Conservation (phyloP, 64 coral and sea anemone genomes). For the Pachyseris speciosa region DNA sequence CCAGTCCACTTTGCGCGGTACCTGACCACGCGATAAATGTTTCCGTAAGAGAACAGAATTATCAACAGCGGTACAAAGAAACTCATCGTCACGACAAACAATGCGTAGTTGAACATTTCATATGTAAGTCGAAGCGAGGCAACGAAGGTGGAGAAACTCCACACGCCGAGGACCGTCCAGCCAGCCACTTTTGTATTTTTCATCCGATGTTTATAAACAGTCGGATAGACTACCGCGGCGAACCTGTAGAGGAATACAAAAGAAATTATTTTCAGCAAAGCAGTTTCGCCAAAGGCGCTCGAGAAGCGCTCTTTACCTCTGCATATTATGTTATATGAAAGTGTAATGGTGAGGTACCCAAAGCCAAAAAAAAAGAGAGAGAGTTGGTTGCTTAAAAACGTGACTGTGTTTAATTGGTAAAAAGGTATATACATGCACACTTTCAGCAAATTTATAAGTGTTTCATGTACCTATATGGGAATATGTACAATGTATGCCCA, state of each 20-base stretch:
- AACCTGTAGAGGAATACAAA: conserved; percentile 58
- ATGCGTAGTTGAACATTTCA: conserved; percentile 45
- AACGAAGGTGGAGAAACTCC: conserved; percentile 56
- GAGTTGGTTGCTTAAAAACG: no score
- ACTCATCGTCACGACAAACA: conserved; percentile 65
- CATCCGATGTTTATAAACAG: conserved; percentile 70
- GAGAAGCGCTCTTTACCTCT: no score
- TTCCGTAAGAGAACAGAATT: conserved; percentile 72
- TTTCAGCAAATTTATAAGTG: no score
- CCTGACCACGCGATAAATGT: conserved; percentile 81
- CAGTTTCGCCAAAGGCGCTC: background rate
- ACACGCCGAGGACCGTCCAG: conserved; percentile 66
- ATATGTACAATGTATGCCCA: no score
- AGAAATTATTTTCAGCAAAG: background rate
- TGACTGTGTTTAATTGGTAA: no score
- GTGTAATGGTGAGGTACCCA: no score
- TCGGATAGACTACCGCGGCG: conserved; percentile 82
- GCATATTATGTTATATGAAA: no score
- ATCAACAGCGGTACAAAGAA: conserved; percentile 77
- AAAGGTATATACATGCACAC: no score
- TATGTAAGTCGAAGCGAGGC: conserved; percentile 20
- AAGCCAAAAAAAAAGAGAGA: no score
- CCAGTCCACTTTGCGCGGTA: conserved; percentile 85
- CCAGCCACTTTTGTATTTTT: conserved; percentile 75
- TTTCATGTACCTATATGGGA: no score